Conservation (phyloP, 2,113 vertebrate genomes). For the Ascaphus truei region DNA sequence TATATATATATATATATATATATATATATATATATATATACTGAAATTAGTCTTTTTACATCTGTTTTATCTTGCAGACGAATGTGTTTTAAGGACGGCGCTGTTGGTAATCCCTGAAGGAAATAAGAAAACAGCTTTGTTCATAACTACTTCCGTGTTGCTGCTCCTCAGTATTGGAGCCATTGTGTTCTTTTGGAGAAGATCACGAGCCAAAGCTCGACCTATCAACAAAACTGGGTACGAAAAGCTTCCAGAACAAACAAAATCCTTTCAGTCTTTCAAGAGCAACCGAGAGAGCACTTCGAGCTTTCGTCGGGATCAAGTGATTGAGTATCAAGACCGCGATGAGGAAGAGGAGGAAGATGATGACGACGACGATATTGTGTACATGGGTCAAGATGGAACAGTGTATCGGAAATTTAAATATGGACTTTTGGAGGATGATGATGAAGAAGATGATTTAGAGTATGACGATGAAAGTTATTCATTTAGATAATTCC, state of each 20-base stretch:
- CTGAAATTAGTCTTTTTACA: too few species aligned
- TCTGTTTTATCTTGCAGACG: slow-evolving; percentile 59
- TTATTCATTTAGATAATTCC: slow-evolving; percentile 70
- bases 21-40: too few species aligned
- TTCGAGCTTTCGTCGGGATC: slow-evolving; percentile 62
- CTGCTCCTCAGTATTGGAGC: slow-evolving; percentile 61
- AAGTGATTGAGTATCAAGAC: slow-evolving; percentile 74
- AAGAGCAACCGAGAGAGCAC: slow-evolving; percentile 49
- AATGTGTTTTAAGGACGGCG: slow-evolving; percentile 66
- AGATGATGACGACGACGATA: slow-evolving; percentile 75
- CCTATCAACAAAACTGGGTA: slow-evolving; percentile 60
- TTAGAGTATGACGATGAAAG: slow-evolving; percentile 90
- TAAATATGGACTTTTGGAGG: slow-evolving; percentile 80
- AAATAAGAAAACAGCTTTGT: slow-evolving; percentile 43
- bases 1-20: too few species aligned
- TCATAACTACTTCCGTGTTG: slow-evolving; percentile 56
- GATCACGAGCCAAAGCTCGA: slow-evolving; percentile 48
- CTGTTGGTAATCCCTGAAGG: slow-evolving; percentile 33
- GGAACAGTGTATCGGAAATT: slow-evolving; percentile 87
- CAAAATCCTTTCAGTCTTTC: slow-evolving; percentile 45
- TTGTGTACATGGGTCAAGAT: slow-evolving; percentile 90
- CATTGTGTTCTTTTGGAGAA: slow-evolving; percentile 64
- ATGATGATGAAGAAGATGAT: slow-evolving; percentile 76
- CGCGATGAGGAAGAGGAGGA: slow-evolving; percentile 65
- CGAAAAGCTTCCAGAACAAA: slow-evolving; percentile 64